These are phyloP conservation scores for Celastrina argiolus DNA, from an alignment of 2,888 invertebrate genomes.

Conservation along the genomic window DNA sequence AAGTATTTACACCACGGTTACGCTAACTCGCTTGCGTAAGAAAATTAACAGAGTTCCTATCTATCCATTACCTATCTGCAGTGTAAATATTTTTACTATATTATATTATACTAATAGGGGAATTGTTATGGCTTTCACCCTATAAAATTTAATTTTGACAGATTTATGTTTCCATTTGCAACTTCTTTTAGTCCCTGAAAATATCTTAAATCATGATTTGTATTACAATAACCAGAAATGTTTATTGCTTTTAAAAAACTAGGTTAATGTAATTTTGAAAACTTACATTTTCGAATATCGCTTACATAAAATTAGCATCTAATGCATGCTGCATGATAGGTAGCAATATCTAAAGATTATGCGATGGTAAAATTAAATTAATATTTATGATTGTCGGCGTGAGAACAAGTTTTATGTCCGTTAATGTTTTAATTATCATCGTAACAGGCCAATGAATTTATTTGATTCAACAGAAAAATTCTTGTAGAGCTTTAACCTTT, in stretches of 20 bases:
- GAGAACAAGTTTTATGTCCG: slow-evolving; percentile 11
- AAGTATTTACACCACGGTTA: no score
- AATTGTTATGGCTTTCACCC: no score
- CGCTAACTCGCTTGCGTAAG: no score
- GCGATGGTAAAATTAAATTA: slow-evolving; percentile 18
- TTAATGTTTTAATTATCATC: slow-evolving; percentile 7
- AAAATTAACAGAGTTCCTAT: no score
- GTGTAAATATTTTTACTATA: no score
- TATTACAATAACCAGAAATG: background rate
- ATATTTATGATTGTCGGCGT: background rate
- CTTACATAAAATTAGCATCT: background rate
- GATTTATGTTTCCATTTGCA: background rate
- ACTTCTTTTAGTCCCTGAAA: background rate
- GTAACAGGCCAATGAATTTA: background rate
- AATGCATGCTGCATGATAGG: slow-evolving; percentile 3
- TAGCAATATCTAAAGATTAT: background rate
- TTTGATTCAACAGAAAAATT: background rate
- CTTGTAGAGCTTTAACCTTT: background rate
- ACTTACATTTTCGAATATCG: background rate
- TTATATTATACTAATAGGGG: no score
- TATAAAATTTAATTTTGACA: no score
- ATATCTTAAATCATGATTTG: background rate
- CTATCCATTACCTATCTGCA: no score
- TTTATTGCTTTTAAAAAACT: background rate
- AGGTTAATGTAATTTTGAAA: background rate